Evolutionary conservation across 2,888 invertebrate species (phyloP).

Genomic region (Operophtera brumata): DNA sequence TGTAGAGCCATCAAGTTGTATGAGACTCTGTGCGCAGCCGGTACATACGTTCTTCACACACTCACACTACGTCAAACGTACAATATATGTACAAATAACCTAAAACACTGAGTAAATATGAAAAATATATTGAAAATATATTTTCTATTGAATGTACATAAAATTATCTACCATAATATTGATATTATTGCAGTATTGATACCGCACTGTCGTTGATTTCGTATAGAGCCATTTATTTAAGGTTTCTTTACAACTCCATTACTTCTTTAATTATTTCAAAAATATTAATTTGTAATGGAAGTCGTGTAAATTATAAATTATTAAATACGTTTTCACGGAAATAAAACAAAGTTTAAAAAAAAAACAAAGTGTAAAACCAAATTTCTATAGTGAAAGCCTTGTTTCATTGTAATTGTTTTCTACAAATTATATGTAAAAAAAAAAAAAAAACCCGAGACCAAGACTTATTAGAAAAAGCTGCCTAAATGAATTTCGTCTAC

Average conservation of each 20-base stretch:
- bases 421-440: not conserved
- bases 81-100: conserved; percentile 38
- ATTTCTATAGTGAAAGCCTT: not conserved
- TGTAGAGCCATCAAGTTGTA: not conserved
- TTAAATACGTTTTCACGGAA: not conserved
- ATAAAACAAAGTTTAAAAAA: no score
- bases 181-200: conserved; percentile 23
- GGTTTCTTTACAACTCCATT: no score
- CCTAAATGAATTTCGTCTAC: conserved; percentile 46
- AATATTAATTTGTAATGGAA: not conserved
- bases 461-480: conserved; percentile 45
- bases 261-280: no score
- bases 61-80: conserved; percentile 33
- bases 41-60: conserved; percentile 11
- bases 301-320: not conserved
- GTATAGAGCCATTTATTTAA: conserved; percentile 20
- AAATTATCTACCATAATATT: conserved; percentile 20
- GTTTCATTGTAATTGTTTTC: not conserved
- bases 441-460: not conserved
- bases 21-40: conserved; percentile 2
- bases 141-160: conserved; percentile 20
- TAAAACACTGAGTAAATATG: conserved; percentile 37
- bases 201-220: conserved; percentile 19
- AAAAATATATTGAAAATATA: conserved; percentile 23
- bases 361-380: no score